phyloP scores from a whole-genome alignment of 2,113 vertebrate species.

The Zapus hudsonius region DNA sequence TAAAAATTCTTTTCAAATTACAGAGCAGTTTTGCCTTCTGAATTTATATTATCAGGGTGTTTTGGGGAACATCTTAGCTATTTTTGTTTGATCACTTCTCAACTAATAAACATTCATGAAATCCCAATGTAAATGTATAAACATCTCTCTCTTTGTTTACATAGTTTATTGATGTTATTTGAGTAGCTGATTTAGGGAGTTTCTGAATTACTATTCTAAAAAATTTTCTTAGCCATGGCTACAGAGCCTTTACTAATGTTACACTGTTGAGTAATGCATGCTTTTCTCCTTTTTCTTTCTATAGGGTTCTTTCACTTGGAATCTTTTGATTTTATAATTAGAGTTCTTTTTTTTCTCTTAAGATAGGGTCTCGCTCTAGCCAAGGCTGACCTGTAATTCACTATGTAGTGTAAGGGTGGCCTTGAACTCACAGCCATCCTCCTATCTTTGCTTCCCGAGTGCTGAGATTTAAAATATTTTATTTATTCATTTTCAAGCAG shows the following conservation, averaged over 20 bases:
- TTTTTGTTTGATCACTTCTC: conserved; percentile 74
- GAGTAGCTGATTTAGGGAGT: conserved; percentile 51
- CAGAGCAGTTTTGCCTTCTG: conserved; percentile 19
- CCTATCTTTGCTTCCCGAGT: too few species aligned
- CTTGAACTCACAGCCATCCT: too few species aligned
- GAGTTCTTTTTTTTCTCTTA: too few species aligned
- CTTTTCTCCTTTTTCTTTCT: neutral
- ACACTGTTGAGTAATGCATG: neutral
- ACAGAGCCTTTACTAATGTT: neutral
- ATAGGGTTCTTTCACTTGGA: neutral
- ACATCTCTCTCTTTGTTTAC: conserved; percentile 58
- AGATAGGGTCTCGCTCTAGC: too few species aligned
- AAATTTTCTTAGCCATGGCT: neutral
- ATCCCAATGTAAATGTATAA: conserved; percentile 59
- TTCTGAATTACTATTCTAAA: conserved; percentile 46
- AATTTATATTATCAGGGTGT: conserved; percentile 36
- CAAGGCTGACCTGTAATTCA: too few species aligned
- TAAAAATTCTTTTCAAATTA: conserved; percentile 64
- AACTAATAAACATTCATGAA: conserved; percentile 72
- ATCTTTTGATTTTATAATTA: neutral
- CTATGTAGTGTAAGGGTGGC: too few species aligned
- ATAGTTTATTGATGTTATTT: conserved; percentile 57
- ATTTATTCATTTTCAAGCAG: too few species aligned
- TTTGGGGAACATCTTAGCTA: conserved; percentile 36
- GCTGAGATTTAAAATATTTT: too few species aligned